phyloP scores from a whole-genome alignment of 2,797 vertebrate species.

The Numenius phaeopus region DNA sequence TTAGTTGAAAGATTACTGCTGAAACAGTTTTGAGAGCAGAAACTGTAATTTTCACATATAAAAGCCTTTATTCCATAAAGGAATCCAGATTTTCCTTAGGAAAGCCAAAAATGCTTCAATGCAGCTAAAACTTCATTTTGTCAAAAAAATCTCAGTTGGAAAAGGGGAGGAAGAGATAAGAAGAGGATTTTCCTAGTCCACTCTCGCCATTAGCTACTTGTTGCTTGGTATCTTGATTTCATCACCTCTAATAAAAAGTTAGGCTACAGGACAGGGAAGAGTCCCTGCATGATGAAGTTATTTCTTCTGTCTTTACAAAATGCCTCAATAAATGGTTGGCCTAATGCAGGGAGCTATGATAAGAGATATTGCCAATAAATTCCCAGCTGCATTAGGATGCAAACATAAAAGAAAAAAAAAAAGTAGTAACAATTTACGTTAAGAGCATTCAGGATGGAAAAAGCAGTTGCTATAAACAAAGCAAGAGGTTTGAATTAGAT shows the following conservation, averaged over 20 bases:
- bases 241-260: slow-evolving; percentile 45
- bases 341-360: background rate
- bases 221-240: slow-evolving; percentile 11
- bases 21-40: background rate
- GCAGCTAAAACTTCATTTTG: background rate
- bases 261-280: background rate
- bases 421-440: background rate
- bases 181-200: background rate
- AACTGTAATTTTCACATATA: background rate
- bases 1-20: background rate
- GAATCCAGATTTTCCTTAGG: background rate
- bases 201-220: background rate
- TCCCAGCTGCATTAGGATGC: background rate
- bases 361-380: slow-evolving; percentile 29
- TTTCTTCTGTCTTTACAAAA: background rate
- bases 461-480: background rate
- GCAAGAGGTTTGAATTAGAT: background rate
- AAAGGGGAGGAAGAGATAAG: slow-evolving; percentile 5
- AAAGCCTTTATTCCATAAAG: background rate
- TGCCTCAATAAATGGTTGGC: background rate
- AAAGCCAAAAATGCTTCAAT: background rate
- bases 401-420: background rate
- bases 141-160: background rate
- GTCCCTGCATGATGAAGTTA: background rate
- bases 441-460: background rate